Evolutionary conservation across 1,140 invertebrate species (phyloP), one percentile per base, ranked within the genome.

Genomic region (Bicyclus anynana): DNA sequence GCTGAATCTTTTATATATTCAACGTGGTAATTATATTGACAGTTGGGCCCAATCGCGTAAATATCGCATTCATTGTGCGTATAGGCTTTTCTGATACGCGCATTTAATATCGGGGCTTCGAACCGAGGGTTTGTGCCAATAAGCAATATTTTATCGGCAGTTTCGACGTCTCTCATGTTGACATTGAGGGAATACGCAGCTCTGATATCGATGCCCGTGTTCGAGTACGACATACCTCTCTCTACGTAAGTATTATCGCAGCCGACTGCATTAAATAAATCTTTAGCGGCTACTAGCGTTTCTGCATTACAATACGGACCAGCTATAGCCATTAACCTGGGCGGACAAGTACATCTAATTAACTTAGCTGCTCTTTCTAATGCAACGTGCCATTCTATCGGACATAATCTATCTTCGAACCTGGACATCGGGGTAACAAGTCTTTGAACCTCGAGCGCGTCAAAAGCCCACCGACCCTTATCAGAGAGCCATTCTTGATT

Each of bases 401-500:
- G 73, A 47, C 83, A 79, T 16, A 94, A 80, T 59, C 90, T 74
- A 6, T 89, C 90, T 1, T 72, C 57, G 44, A 66, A 79, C 77
- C 90, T 92, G 27, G 92, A 74, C 92, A 95, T 93, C 2, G 94
- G 95, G 3, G 89, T 84, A 0, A 93, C 91, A 46, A 96, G 76
- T 61, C 94, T 88, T 81, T 96, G 95, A 35, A 92, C 83, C 75
- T 95, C 94, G 16, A 95, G 74, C 0, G 94, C 94, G 83, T 96
- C 95, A 72, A 92, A 93, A 1, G 94, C 91, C 91, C 95, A 96
- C 18, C 95, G 87, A 12, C 92, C 91, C 80, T 95, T 95, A 77
- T 96, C 94, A 1, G 92, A 92, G 16, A 96, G 85, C 94, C 94
- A 96, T 83, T 96, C 95, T 80, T 96, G 94, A 76, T 96, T 96